A percentile compares a stretch with the other conserved stretches of the same genome.
Evolutionary conservation across 2,797 vertebrate genomes (phyloP).

Genomic region (Lycodopsis pacificus): DNA sequence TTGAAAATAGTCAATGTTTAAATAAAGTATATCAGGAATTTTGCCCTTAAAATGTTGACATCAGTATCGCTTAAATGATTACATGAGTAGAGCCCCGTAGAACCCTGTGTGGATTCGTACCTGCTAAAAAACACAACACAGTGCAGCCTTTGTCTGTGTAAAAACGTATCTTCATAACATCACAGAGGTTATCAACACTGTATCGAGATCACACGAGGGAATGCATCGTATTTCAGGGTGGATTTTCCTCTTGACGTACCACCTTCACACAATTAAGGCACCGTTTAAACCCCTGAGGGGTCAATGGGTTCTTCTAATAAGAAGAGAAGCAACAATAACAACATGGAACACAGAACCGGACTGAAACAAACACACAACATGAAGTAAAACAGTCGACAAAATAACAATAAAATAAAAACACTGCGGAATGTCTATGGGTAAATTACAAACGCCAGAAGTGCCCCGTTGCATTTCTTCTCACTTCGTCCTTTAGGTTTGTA

Average conservation of each 20-base stretch:
- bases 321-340: conserved; percentile 83
- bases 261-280: conserved; percentile 88
- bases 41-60: neutral
- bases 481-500: conserved; percentile 43
- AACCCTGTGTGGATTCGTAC: neutral
- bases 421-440: conserved; percentile 75
- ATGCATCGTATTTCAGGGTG: conserved; percentile 60
- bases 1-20: conserved; percentile 4
- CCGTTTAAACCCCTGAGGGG: conserved; percentile 84
- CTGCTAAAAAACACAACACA: neutral
- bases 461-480: conserved; percentile 57
- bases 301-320: conserved; percentile 88
- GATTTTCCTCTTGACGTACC: conserved; percentile 66
- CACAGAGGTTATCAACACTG: neutral
- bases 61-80: neutral
- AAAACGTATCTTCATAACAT: conserved; percentile 10
- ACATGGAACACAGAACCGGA: conserved; percentile 71
- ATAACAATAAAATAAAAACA: conserved; percentile 42
- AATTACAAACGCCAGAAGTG: conserved; percentile 63
- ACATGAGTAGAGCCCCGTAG: neutral
- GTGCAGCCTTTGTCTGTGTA: neutral
- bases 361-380: conserved; percentile 46
- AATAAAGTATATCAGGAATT: neutral
- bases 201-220: conserved; percentile 35
- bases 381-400: conserved; percentile 43